These are phyloP conservation scores for Lagocephalus sceleratus DNA, from an alignment of 2,797 vertebrate genomes.

Conservation along the genomic window DNA sequence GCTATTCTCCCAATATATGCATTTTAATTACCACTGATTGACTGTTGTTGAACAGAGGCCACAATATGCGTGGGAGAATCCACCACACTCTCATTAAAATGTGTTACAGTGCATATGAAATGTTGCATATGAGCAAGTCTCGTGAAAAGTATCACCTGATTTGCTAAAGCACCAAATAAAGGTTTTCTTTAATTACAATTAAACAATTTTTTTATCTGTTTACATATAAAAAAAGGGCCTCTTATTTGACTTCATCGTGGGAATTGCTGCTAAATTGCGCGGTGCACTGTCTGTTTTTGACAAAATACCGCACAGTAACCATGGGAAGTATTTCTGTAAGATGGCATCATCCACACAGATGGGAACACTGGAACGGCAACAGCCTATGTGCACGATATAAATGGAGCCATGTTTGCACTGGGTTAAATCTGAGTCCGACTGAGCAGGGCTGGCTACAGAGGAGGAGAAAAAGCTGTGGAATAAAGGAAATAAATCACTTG, in stretches of 20 bases:
- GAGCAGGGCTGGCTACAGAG: neutral
- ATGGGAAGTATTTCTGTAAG: conserved; percentile 49
- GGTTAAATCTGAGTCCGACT: conserved; percentile 2
- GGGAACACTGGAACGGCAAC: conserved; percentile 23
- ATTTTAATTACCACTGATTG: conserved; percentile 24
- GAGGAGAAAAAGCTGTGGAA: neutral
- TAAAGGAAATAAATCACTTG: conserved; percentile 1
- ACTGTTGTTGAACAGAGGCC: conserved; percentile 4
- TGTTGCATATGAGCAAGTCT: conserved; percentile 1
- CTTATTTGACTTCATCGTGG: conserved; percentile 4
- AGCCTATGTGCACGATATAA: conserved; percentile 7
- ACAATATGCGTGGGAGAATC: conserved; percentile 13
- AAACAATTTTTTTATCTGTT: neutral
- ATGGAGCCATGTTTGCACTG: conserved; percentile 6
- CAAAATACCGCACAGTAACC: conserved; percentile 44
- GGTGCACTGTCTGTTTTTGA: conserved; percentile 22
- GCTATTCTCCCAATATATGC: neutral
- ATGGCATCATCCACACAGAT: conserved; percentile 40
- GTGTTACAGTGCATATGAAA: neutral
- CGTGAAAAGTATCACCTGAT: neutral
- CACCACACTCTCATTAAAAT: conserved; percentile 18
- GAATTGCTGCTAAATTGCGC: conserved; percentile 40
- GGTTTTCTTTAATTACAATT: neutral
- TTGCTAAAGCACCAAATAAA: neutral
- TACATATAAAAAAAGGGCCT: neutral